A percentile compares a stretch with the other conserved stretches of the same genome.
These are phyloP conservation scores for Tragelaphus eurycerus DNA, from an alignment of 2,797 vertebrate species.

Conservation along the genomic window DNA sequence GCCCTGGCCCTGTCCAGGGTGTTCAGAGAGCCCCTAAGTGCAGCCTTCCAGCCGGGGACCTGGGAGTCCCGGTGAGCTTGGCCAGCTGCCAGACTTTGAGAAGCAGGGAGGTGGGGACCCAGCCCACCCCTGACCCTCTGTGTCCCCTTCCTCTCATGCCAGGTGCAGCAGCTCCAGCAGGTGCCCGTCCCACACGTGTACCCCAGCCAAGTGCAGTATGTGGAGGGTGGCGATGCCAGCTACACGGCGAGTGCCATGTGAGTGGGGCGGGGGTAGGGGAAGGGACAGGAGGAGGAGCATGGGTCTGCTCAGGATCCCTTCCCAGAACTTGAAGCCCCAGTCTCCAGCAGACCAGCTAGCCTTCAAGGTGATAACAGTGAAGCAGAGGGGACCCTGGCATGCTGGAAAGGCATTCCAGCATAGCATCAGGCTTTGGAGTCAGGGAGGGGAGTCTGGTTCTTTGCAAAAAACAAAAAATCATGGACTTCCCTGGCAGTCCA, in stretches of 20 bases:
- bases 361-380: not conserved
- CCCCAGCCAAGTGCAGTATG: slow-evolving; percentile 91
- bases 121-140: not conserved
- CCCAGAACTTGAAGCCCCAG: not conserved
- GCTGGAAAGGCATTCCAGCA: not conserved
- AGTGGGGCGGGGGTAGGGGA: slow-evolving; percentile 69
- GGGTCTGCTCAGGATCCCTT: not conserved
- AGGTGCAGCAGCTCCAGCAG: slow-evolving; percentile 92
- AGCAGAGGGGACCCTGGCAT: not conserved
- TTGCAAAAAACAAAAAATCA: not conserved
- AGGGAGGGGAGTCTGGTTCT: not conserved
- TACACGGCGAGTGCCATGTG: slow-evolving; percentile 95
- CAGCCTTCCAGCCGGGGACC: not conserved
- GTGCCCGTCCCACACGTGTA: slow-evolving; percentile 92
- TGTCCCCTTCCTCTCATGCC: not conserved
- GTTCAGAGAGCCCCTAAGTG: not conserved
- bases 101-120: not conserved
- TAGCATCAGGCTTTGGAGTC: not conserved
- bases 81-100: not conserved
- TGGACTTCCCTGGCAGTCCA: not conserved
- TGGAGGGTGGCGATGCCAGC: slow-evolving; percentile 90
- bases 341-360: not conserved
- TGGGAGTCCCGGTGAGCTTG: not conserved
- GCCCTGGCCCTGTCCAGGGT: not conserved
- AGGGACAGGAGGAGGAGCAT: too few relatives aligned